Evolutionary conservation across 1,140 invertebrate species (phyloP).

Genomic region (Pemphigus obesinymphae): DNA sequence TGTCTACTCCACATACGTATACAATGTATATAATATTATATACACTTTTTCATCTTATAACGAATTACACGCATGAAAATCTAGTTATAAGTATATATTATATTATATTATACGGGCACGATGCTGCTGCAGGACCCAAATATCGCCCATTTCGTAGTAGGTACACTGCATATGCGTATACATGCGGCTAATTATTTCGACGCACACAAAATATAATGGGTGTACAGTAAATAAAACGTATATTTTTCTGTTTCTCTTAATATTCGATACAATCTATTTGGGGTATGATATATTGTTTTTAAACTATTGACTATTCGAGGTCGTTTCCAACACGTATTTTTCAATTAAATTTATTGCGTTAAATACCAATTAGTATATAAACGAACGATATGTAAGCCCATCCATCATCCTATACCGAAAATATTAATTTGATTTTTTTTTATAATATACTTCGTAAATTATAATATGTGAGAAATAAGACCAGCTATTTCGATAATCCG

Average conservation of each 20-base stretch:
- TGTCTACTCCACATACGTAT: too few species aligned
- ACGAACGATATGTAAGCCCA: not conserved
- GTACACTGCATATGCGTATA: too few species aligned
- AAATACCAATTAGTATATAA: constrained; percentile 9
- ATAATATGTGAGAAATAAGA: too few species aligned
- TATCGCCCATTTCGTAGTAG: too few species aligned
- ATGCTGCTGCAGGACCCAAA: too few species aligned
- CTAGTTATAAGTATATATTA: not conserved
- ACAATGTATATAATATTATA: not conserved
- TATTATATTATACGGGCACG: not conserved
- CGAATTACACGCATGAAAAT: not conserved
- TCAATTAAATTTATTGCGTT: not conserved
- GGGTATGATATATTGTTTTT: not conserved
- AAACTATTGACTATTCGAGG: not conserved
- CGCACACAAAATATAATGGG: too few species aligned
- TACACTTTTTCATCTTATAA: not conserved
- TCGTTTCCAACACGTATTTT: not conserved
- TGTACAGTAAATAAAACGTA: not conserved
- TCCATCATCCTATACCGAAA: too few species aligned
- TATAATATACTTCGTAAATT: too few species aligned
- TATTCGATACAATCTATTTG: not conserved
- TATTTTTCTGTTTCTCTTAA: not conserved
- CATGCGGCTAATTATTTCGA: too few species aligned
- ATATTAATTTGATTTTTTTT: too few species aligned
- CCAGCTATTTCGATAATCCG: too few species aligned